Percentiles rank a stretch among this genome's conserved stretches.
phyloP scores from a whole-genome alignment of 2,888 invertebrate genomes.

The Phania funesta region DNA sequence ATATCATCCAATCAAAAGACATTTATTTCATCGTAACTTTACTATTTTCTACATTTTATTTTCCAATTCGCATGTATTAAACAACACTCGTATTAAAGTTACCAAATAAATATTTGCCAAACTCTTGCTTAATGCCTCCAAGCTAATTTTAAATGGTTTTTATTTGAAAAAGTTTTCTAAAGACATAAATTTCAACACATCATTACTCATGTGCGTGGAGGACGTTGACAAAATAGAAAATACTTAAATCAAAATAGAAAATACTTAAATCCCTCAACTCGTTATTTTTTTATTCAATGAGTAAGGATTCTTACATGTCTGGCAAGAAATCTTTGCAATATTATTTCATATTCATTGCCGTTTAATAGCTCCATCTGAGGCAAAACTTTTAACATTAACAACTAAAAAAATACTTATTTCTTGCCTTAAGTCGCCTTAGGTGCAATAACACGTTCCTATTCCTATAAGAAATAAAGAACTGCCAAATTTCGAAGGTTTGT shows the following conservation, averaged over 20 bases:
- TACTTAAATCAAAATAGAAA: too few species aligned
- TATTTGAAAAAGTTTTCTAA: slow-evolving; percentile 61
- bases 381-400: slow-evolving; percentile 70
- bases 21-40: slow-evolving; percentile 63
- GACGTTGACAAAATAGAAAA: slow-evolving; percentile 23
- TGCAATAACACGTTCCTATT: too few species aligned
- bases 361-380: slow-evolving; percentile 71
- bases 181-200: slow-evolving; percentile 69
- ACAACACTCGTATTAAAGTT: too few species aligned
- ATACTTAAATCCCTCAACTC: slow-evolving; percentile 17
- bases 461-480: slow-evolving; percentile 11
- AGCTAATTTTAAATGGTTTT: slow-evolving; percentile 67
- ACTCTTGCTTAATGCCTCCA: slow-evolving; percentile 19
- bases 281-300: neutral
- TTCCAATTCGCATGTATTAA: too few species aligned
- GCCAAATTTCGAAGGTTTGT: neutral
- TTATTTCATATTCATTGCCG: slow-evolving; percentile 70
- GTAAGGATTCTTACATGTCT: slow-evolving; percentile 26
- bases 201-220: slow-evolving; percentile 68
- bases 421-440: slow-evolving; percentile 40
- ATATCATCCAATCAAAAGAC: slow-evolving; percentile 54
- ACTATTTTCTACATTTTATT: slow-evolving; percentile 43
- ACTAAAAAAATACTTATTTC: slow-evolving; percentile 52
- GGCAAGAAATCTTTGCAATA: slow-evolving; percentile 56
- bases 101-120: neutral